A percentile compares a stretch with the other conserved stretches of the same genome.
phyloP scores from a whole-genome alignment of 2,113 vertebrate species.

The Gasterosteus nipponicus region DNA sequence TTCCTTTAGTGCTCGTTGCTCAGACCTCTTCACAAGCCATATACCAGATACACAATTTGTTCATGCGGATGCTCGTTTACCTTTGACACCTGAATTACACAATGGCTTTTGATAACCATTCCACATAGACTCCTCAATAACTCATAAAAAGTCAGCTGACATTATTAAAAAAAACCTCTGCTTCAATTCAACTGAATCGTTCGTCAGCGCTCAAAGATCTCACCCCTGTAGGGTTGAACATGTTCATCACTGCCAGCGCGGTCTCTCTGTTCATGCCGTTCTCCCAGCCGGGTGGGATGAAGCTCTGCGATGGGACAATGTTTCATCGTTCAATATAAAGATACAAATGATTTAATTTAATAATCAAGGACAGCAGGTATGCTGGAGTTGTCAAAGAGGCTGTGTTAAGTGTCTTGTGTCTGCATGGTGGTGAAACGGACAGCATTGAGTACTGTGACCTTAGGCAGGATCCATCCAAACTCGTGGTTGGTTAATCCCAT shows the following conservation, averaged over 20 bases:
- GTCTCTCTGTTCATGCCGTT: conserved; percentile 72
- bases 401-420: not conserved
- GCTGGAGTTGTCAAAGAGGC: not conserved
- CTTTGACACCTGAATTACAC: not conserved
- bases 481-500: conserved; percentile 85
- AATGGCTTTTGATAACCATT: not conserved
- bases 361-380: not conserved
- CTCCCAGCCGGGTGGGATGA: conserved; percentile 73
- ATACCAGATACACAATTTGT: too few species aligned
- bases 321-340: not conserved
- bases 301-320: conserved; percentile 54
- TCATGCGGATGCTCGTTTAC: not conserved
- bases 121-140: too few species aligned
- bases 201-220: conserved; percentile 18
- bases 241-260: conserved; percentile 56
- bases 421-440: not conserved
- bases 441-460: conserved; percentile 42
- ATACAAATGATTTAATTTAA: not conserved
- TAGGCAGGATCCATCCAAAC: conserved; percentile 81
- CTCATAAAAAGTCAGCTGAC: not conserved
- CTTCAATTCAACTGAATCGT: not conserved
- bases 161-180: not conserved
- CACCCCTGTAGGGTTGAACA: conserved; percentile 71
- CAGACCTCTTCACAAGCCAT: too few species aligned
- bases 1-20: too few species aligned